A percentile compares a stretch with the other conserved stretches of the same genome.
phyloP scores from a whole-genome alignment of 2,113 vertebrate species.

The Sisor rabdophorus region DNA sequence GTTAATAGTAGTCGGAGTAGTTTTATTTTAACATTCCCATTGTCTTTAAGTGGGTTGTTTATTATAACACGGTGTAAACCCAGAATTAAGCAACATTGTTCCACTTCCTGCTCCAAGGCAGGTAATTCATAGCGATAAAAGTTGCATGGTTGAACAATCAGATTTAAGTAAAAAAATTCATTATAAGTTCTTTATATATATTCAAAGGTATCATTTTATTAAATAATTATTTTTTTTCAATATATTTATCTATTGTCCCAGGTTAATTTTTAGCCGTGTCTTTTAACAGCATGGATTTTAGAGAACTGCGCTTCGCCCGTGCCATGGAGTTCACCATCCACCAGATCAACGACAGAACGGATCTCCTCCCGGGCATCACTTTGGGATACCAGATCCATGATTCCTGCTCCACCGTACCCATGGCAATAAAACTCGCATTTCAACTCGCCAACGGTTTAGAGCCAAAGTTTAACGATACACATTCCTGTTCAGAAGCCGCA shows the following conservation, averaged over 20 bases:
- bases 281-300: slow-evolving; percentile 53
- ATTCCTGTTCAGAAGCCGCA: slow-evolving; percentile 48
- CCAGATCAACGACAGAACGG: slow-evolving; percentile 67
- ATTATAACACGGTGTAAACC: no score
- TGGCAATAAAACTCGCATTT: slow-evolving; percentile 55
- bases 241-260: not conserved
- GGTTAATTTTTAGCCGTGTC: not conserved
- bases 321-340: slow-evolving; percentile 66
- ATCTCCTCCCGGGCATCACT: slow-evolving; percentile 58
- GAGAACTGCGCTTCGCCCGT: slow-evolving; percentile 59
- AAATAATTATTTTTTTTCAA: not conserved
- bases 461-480: not conserved
- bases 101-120: no score
- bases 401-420: slow-evolving; percentile 55
- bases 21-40: no score
- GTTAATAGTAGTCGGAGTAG: no score
- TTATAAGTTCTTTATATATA: not conserved
- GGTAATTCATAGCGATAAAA: no score
- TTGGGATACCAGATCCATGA: slow-evolving; percentile 67
- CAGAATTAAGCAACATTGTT: no score
- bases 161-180: no score
- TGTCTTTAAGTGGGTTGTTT: no score
- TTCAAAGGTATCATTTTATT: no score
- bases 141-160: no score
- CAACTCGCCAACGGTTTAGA: slow-evolving; percentile 58